A percentile compares a stretch with the other conserved stretches of the same genome.
These are phyloP conservation scores for Aethes cnicana DNA, from an alignment of 2,888 invertebrate genomes.

Conservation along the genomic window DNA sequence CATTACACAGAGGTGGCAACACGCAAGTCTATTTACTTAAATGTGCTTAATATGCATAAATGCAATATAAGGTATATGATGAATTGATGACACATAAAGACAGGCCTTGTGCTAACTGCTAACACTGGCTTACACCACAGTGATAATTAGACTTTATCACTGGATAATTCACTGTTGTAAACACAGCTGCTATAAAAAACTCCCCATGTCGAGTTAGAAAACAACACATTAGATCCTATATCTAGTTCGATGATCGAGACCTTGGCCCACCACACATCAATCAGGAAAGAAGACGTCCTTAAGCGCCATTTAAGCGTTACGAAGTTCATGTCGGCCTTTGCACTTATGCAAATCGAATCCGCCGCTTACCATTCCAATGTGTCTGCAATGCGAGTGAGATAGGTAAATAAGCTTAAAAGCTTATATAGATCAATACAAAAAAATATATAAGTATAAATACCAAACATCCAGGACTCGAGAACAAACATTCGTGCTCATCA, in stretches of 20 bases:
- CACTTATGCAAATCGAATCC: too few species aligned
- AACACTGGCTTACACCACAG: neutral
- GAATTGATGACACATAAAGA: too few species aligned
- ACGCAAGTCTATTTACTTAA: neutral
- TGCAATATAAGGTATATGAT: neutral
- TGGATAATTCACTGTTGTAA: constrained; percentile 1
- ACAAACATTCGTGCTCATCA: too few species aligned
- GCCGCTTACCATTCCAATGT: too few species aligned
- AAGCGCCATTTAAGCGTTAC: too few species aligned
- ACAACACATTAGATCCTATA: neutral
- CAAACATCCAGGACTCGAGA: too few species aligned
- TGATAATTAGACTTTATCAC: constrained; percentile 18
- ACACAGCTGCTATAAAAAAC: neutral
- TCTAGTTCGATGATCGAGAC: neutral
- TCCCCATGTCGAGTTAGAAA: neutral
- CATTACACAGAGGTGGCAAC: constrained; percentile 1
- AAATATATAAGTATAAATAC: too few species aligned
- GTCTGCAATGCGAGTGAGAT: too few species aligned
- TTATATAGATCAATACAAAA: too few species aligned
- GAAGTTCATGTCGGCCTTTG: too few species aligned
- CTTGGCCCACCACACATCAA: too few species aligned
- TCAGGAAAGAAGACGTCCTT: neutral
- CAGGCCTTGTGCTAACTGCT: neutral
- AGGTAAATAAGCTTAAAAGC: too few species aligned
- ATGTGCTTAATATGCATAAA: neutral